Percentiles rank a stretch among this genome's conserved stretches.
These are phyloP conservation scores for Saimiri boliviensis DNA, from an alignment of 2,113 vertebrate genomes.

Conservation along the genomic window DNA sequence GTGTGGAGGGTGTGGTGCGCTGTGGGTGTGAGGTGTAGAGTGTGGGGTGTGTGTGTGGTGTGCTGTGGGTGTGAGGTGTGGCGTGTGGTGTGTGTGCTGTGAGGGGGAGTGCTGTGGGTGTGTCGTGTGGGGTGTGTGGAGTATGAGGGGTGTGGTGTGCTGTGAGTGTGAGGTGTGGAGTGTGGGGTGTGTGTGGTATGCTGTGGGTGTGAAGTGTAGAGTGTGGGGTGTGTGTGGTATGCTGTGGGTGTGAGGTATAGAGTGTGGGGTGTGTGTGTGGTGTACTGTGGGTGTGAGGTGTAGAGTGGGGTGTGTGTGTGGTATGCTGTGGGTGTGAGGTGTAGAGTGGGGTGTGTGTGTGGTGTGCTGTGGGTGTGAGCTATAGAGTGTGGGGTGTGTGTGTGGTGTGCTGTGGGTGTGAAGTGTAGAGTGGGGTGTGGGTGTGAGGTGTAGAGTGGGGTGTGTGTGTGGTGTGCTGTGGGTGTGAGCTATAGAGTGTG, in stretches of 20 bases:
- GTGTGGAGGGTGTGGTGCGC: not conserved
- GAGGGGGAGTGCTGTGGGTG: too few species aligned
- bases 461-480: not conserved
- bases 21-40: not conserved
- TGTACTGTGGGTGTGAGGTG: not conserved
- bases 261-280: too few species aligned
- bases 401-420: not conserved
- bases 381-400: too few species aligned
- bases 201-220: not conserved
- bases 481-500: too few species aligned
- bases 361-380: too few species aligned
- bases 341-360: not conserved
- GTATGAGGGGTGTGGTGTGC: too few species aligned
- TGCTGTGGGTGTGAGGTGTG: not conserved
- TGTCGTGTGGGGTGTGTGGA: fast-evolving
- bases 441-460: not conserved
- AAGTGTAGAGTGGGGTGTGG: not conserved
- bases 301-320: not conserved
- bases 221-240: too few species aligned
- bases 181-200: too few species aligned
- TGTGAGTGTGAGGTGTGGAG: too few species aligned
- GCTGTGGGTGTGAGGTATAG: not conserved
- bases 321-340: not conserved
- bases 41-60: not conserved
- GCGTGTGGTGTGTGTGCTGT: too few species aligned